Conservation (phyloP, 2,797 vertebrate species). For the Eurystomus glaucurus region DNA sequence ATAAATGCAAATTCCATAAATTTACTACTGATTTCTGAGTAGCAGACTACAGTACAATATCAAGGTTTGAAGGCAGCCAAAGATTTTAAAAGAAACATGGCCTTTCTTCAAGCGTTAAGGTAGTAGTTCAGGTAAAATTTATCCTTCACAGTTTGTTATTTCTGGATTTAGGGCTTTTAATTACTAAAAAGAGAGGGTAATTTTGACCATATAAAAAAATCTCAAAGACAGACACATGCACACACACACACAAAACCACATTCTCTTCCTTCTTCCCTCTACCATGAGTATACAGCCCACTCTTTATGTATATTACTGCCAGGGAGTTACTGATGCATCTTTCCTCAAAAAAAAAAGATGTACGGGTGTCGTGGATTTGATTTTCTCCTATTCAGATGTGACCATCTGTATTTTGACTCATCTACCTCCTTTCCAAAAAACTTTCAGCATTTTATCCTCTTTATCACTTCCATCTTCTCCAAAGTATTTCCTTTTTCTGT, state of each 20-base stretch:
- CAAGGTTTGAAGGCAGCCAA: not conserved
- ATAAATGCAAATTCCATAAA: not conserved
- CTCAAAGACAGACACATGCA: not conserved
- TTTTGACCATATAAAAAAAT: not conserved
- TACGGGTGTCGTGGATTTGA: not conserved
- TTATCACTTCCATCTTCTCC: not conserved
- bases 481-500: not conserved
- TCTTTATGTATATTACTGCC: not conserved
- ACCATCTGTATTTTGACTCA: not conserved
- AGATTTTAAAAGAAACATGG: not conserved
- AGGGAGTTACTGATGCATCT: not conserved
- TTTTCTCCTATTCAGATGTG: not conserved
- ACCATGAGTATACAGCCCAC: not conserved
- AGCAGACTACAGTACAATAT: not conserved
- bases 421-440: not conserved
- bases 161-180: not conserved
- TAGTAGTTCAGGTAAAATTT: not conserved
- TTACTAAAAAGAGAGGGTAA: not conserved
- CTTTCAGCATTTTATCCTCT: not conserved
- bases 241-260: rapidly evolving
- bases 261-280: not conserved
- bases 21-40: not conserved
- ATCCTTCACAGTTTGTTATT: not conserved
- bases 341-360: not conserved
- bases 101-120: not conserved